These are phyloP conservation scores for Lasioglossum leucozonium DNA, from an alignment of 2,888 invertebrate species.

Conservation along the genomic window DNA sequence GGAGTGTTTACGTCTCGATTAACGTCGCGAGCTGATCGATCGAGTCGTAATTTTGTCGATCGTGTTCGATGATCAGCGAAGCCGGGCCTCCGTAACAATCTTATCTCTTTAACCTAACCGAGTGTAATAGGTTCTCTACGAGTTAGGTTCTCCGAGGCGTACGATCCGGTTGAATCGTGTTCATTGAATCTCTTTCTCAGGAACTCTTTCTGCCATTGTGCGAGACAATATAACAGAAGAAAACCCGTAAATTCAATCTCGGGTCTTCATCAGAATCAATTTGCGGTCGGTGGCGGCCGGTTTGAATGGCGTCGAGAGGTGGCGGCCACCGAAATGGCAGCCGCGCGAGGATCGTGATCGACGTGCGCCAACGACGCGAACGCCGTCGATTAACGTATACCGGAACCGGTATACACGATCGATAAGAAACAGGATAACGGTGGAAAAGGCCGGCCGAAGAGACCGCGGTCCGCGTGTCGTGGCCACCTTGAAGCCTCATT, in stretches of 20 bases:
- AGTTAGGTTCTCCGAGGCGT: background rate
- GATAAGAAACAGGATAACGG: slow-evolving; percentile 58
- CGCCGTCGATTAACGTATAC: slow-evolving; percentile 43
- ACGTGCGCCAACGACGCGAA: slow-evolving; percentile 15
- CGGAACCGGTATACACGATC: slow-evolving; percentile 37
- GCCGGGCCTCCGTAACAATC: background rate
- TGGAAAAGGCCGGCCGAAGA: slow-evolving; percentile 20
- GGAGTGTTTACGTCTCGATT: background rate
- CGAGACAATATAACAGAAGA: slow-evolving; percentile 8
- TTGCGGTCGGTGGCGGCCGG: background rate
- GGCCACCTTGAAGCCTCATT: slow-evolving; percentile 82
- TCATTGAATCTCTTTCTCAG: background rate
- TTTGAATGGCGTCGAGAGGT: background rate
- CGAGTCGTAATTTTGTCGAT: background rate
- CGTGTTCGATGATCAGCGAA: background rate
- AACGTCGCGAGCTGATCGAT: background rate
- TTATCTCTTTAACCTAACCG: background rate
- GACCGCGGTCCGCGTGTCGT: background rate
- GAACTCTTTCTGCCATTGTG: slow-evolving; percentile 8
- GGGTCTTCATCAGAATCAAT: background rate
- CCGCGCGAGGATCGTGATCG: slow-evolving; percentile 39
- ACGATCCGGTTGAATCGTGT: background rate
- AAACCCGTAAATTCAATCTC: slow-evolving; percentile 17
- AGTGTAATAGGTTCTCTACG: background rate
- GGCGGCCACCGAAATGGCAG: background rate